Conservation (phyloP, 1,140 invertebrate genomes). For the Pararge aegeria region DNA sequence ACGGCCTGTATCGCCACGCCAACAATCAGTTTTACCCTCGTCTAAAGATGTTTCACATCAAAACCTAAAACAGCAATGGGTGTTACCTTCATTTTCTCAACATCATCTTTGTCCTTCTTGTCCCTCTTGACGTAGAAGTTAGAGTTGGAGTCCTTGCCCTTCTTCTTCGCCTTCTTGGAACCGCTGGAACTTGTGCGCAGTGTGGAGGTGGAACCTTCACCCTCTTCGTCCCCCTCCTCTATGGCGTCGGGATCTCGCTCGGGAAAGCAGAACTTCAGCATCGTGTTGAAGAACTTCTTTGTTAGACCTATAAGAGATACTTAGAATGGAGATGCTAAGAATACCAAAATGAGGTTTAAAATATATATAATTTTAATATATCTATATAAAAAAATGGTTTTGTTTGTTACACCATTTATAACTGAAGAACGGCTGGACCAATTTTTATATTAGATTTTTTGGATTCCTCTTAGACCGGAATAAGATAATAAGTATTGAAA, state of each 20-base stretch:
- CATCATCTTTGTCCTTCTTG: conserved; percentile 94
- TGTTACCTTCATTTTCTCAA: conserved; percentile 97
- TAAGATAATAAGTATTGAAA: no score
- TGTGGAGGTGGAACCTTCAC: conserved; percentile 66
- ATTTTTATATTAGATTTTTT: no score
- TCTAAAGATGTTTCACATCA: no score
- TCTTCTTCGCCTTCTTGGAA: conserved; percentile 75
- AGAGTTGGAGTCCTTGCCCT: conserved; percentile 86
- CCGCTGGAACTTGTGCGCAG: conserved; percentile 71
- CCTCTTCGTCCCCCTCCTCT: conserved; percentile 84
- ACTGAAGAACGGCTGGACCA: no score
- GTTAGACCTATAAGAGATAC: conserved; percentile 85
- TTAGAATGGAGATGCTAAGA: no score
- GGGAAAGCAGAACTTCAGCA: conserved; percentile 99
- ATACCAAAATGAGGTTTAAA: no score
- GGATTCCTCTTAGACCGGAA: no score
- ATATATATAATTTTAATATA: no score
- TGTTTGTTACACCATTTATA: no score
- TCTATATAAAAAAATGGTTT: no score
- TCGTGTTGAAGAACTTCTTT: conserved; percentile 98
- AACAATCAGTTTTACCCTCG: no score
- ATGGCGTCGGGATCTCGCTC: conserved; percentile 93
- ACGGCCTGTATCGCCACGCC: no score
- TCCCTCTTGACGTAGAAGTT: conserved; percentile 94
- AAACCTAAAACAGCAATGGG: not conserved